phyloP scores from a whole-genome alignment of 2,113 vertebrate species.

The Mirza zaza region DNA sequence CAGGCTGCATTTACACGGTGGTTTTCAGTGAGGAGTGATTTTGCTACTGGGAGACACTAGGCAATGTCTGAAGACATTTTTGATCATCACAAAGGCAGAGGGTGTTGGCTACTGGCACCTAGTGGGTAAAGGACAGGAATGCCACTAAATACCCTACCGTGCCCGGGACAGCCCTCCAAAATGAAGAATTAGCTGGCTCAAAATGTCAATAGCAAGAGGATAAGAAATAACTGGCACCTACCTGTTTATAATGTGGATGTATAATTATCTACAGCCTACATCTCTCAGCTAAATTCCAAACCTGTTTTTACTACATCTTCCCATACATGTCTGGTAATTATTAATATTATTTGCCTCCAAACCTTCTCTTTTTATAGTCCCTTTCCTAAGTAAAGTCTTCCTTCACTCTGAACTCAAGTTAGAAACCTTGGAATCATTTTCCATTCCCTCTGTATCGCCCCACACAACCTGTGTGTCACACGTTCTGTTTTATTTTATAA shows the following conservation, averaged over 20 bases:
- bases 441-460: background rate
- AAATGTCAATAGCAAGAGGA: background rate
- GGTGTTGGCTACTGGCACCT: background rate
- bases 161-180: background rate
- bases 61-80: background rate
- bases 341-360: background rate
- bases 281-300: background rate
- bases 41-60: background rate
- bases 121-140: background rate
- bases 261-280: background rate
- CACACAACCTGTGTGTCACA: background rate
- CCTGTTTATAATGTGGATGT: background rate
- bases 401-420: background rate
- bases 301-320: background rate
- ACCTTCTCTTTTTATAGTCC: background rate
- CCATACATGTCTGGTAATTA: background rate
- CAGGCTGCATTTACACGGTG: background rate
- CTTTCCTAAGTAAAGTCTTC: background rate
- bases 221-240: background rate
- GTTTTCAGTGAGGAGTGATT: background rate
- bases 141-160: background rate
- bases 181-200: background rate
- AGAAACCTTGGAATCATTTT: background rate
- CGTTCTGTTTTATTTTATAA: background rate
- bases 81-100: background rate